These are phyloP conservation scores for Euwallacea similis DNA, from an alignment of 1,140 invertebrate species.

Conservation along the genomic window DNA sequence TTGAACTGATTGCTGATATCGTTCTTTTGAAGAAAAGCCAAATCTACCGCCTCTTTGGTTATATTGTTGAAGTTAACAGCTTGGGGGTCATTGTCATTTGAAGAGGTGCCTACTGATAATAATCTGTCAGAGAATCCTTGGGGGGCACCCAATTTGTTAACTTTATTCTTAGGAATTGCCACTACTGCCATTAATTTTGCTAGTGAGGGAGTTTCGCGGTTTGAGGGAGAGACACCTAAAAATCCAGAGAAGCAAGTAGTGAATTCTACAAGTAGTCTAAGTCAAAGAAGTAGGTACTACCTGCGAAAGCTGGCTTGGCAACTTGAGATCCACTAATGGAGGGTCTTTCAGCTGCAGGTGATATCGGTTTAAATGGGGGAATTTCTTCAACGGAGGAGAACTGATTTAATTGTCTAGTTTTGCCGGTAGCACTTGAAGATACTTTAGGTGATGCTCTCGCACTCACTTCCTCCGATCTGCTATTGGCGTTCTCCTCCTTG, in stretches of 20 bases:
- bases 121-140: slow-evolving; percentile 47
- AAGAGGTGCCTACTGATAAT: slow-evolving; percentile 30
- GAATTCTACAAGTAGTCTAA: slow-evolving; percentile 59
- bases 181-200: slow-evolving; percentile 42
- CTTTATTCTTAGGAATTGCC: slow-evolving; percentile 42
- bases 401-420: slow-evolving; percentile 1
- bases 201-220: slow-evolving; percentile 14
- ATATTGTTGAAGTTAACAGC: slow-evolving; percentile 45
- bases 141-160: slow-evolving; percentile 47
- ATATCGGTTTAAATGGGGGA: slow-evolving; percentile 76
- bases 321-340: slow-evolving; percentile 49
- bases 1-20: slow-evolving; percentile 39
- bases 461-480: neutral
- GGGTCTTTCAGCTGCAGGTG: slow-evolving; percentile 62
- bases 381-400: slow-evolving; percentile 47
- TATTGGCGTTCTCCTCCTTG: no score
- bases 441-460: neutral
- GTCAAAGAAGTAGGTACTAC: slow-evolving; percentile 52
- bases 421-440: neutral
- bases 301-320: slow-evolving; percentile 42
- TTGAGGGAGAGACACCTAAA: slow-evolving; percentile 9
- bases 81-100: slow-evolving; percentile 41
- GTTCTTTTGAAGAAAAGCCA: slow-evolving; percentile 51
- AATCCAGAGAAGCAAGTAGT: slow-evolving; percentile 48
- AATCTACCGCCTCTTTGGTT: slow-evolving; percentile 54